phyloP scores from a whole-genome alignment of 2,888 invertebrate species.

The Yponomeuta evonymella region DNA sequence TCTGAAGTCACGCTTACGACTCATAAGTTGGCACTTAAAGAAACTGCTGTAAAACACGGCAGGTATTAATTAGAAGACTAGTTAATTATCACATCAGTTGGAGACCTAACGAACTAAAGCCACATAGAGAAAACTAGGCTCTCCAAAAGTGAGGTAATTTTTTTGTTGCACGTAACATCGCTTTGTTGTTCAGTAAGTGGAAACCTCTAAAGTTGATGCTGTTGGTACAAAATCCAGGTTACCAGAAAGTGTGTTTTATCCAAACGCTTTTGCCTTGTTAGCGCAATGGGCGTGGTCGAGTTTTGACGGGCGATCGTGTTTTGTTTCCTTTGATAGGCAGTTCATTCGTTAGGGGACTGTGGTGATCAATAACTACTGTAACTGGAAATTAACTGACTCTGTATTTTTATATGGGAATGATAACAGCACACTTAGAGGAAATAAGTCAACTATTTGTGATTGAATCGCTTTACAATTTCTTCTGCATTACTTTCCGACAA shows the following conservation, averaged over 20 bases:
- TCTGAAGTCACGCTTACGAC: constrained; percentile 4
- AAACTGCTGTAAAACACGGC: constrained; percentile 4
- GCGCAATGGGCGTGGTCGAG: not conserved
- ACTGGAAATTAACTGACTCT: not conserved
- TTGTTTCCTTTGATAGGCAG: not conserved
- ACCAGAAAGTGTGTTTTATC: not conserved
- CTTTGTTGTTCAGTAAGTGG: not conserved
- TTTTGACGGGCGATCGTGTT: not conserved
- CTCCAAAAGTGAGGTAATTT: not conserved
- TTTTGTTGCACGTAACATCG: not conserved
- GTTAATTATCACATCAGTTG: not conserved
- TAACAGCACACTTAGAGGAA: too few species aligned
- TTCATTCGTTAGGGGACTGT: not conserved
- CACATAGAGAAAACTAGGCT: not conserved
- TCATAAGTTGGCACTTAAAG: constrained; percentile 11
- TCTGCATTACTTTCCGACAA: too few species aligned
- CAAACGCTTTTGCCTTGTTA: not conserved
- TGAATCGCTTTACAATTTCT: too few species aligned
- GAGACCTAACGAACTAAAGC: not conserved
- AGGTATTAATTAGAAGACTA: constrained; percentile 3
- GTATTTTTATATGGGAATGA: too few species aligned
- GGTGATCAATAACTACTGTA: not conserved
- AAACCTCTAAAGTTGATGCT: not conserved
- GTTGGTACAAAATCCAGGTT: not conserved
- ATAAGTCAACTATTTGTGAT: too few species aligned